A percentile compares a stretch with the other conserved stretches of the same genome.
Conservation (phyloP, 2,797 vertebrate genomes). For the Cuculus canorus region DNA sequence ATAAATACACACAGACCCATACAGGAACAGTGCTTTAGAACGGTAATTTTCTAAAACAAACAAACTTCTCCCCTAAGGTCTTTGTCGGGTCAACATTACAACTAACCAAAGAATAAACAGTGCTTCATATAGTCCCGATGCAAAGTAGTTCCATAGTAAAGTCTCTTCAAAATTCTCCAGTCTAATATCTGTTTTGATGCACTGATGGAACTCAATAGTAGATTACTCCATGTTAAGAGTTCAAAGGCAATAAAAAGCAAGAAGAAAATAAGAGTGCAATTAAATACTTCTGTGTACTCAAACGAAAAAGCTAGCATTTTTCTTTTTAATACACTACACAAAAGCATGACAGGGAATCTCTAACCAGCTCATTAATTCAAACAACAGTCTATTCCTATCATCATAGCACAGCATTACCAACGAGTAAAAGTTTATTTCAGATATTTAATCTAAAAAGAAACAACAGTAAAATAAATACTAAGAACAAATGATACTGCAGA, state of each 20-base stretch:
- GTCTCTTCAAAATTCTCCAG: not conserved
- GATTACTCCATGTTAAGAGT: not conserved
- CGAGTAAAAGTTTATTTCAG: not conserved
- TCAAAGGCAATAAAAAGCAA: not conserved
- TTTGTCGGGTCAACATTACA: not conserved
- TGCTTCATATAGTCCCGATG: not conserved
- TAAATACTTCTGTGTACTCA: not conserved
- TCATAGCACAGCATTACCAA: not conserved
- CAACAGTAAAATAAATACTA: not conserved
- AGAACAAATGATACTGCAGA: not conserved
- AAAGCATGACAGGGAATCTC: not conserved
- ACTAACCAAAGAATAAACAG: not conserved
- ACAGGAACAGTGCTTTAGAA: not conserved
- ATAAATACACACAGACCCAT: not conserved
- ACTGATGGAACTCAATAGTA: not conserved
- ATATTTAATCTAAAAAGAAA: not conserved
- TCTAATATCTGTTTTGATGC: not conserved
- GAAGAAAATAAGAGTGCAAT: not conserved
- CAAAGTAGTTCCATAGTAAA: not conserved
- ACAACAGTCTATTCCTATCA: not conserved
- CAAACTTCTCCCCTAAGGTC: not conserved
- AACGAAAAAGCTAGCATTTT: not conserved
- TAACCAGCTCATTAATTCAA: not conserved
- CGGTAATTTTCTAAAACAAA: not conserved
- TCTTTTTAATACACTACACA: not conserved